Conservation (phyloP, 2,888 invertebrate species). For the Melanchra persicariae region DNA sequence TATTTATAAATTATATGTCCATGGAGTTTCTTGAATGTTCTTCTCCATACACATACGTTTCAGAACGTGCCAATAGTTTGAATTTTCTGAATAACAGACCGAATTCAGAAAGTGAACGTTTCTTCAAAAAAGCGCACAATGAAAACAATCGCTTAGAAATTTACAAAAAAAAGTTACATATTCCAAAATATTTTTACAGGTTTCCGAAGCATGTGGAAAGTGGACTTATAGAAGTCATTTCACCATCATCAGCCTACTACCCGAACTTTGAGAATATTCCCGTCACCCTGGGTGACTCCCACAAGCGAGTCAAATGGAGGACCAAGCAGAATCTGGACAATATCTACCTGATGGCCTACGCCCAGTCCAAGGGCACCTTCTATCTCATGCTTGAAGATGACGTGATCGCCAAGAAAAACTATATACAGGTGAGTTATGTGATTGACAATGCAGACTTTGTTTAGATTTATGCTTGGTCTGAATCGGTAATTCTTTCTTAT, state of each 20-base stretch:
- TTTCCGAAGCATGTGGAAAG: slow-evolving; percentile 94
- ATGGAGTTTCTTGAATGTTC: no score
- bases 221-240: slow-evolving; percentile 97
- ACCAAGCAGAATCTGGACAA: slow-evolving; percentile 99
- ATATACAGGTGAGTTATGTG: slow-evolving; percentile 94
- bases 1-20: no score
- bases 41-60: no score
- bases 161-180: neutral
- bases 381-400: slow-evolving; percentile 99
- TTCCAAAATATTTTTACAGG: slow-evolving; percentile 81
- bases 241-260: slow-evolving; percentile 96
- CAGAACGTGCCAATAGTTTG: no score
- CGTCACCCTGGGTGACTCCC: slow-evolving; percentile 95
- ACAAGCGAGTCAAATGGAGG: slow-evolving; percentile 96
- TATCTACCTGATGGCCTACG: slow-evolving; percentile 98
- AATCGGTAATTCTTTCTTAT: no score
- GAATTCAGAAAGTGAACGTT: no score
- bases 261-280: slow-evolving; percentile 95
- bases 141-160: neutral
- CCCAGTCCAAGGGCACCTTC: slow-evolving; percentile 96
- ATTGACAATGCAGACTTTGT: neutral
- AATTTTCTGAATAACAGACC: no score
- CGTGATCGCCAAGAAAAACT: slow-evolving; percentile 96
- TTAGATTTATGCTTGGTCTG: neutral
- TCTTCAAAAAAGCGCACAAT: no score